Evolutionary conservation across 2,888 invertebrate species (phyloP).

Genomic region (Brachyptera risi): DNA sequence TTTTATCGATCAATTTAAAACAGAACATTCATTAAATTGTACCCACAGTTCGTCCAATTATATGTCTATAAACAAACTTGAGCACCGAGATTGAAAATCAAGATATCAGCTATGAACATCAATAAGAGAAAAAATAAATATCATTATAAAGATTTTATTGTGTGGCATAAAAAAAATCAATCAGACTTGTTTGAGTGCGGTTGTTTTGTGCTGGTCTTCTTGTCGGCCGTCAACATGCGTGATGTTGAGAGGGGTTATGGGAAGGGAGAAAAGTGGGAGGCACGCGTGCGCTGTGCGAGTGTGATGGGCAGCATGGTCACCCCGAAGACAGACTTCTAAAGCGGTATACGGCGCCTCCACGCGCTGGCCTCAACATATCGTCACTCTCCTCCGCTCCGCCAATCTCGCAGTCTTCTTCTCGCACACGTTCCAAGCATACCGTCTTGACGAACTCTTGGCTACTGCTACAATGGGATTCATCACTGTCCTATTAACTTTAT

Average conservation of each 20-base stretch:
- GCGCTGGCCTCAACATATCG: not conserved
- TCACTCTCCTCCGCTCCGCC: not conserved
- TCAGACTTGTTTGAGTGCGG: not conserved
- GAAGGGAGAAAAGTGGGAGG: not conserved
- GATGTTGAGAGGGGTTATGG: not conserved
- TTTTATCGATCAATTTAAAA: not conserved
- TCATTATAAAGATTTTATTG: not conserved
- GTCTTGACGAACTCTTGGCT: too few species aligned
- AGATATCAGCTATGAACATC: too few species aligned
- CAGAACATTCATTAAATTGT: not conserved
- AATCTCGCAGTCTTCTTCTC: too few species aligned
- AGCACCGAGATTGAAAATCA: not conserved
- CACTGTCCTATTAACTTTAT: too few species aligned
- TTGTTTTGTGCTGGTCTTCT: not conserved
- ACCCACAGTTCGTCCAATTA: not conserved
- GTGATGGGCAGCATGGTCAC: not conserved
- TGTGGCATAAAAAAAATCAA: not conserved
- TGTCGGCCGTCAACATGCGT: not conserved
- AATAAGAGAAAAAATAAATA: not conserved
- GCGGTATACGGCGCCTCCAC: not conserved
- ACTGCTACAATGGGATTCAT: too few species aligned
- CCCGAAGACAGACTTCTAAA: not conserved
- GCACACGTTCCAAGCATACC: too few species aligned
- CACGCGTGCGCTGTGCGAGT: not conserved
- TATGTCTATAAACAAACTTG: not conserved